Evolutionary conservation across 2,888 invertebrate genomes (phyloP), one percentile per base, ranked within the genome.

Genomic region (Muscina levida): DNA sequence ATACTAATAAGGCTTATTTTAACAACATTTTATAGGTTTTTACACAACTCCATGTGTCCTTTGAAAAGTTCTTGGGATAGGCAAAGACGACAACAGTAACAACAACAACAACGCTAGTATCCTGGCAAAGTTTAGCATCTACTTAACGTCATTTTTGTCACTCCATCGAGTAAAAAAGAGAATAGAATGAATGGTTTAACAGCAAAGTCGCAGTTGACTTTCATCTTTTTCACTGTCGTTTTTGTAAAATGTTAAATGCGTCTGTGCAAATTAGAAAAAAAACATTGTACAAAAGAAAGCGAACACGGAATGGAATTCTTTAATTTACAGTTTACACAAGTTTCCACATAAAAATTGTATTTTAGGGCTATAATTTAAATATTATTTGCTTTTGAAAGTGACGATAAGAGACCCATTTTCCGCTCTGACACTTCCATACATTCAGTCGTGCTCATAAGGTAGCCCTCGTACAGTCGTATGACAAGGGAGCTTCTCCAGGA

Each of bases 1-100:
- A 65, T 76, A 53, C 75, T 65, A 75, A 75, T 75, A 53, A 53
- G 70, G 44, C 70, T 75, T 70, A 70, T 70, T 75, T 62, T 70
- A 31, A 68, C 39, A 62, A 22, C 59, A 51, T 75, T 74, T 66
- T 19, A 67, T 53, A 8, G 51, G 39, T 42, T 53, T 62, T 65
- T 39, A 37, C 17, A 26, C 26, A 57, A 57, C 31, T 59, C 17
- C 53, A 31, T 53, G 24, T 53, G 24, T 53, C 13, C 11, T 39
- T 11, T 15, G 46, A 46, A 48, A 71, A 48, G 19, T 59, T 71
- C 46, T 15, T 37, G 10, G 17, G 11, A 51, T 48, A 1, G 46
- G 15, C 24, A 10, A 26, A 5, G 17, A 57, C 53, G 13, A 51
- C 26, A 56, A 31, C 67, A 71, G 15, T 31, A 46, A 44, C 46